These are phyloP conservation scores for Coboldia fuscipes DNA, from an alignment of 1,140 invertebrate species.

Conservation along the genomic window DNA sequence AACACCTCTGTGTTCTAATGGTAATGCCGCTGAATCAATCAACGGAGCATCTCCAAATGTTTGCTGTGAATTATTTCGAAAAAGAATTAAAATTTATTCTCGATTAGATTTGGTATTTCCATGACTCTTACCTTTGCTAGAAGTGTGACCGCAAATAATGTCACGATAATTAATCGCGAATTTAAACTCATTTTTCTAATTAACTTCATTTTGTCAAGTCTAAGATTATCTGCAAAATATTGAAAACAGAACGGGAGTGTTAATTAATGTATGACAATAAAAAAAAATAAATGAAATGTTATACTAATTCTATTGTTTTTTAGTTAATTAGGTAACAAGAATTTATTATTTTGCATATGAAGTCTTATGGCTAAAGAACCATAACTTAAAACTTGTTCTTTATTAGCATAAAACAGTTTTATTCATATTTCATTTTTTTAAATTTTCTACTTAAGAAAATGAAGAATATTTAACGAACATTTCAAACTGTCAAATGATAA, in stretches of 20 bases:
- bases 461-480: not conserved
- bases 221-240: not conserved
- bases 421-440: not conserved
- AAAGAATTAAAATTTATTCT: not conserved
- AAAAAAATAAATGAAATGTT: too few relatives aligned
- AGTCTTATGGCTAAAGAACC: too few relatives aligned
- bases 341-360: too few relatives aligned
- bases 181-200: not conserved
- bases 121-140: not conserved
- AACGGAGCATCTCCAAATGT: slow-evolving; percentile 49
- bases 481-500: not conserved
- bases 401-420: not conserved
- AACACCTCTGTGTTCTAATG: slow-evolving; percentile 49
- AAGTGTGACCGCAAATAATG: too few relatives aligned
- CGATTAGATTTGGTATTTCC: not conserved
- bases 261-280: too few relatives aligned
- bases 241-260: too few relatives aligned
- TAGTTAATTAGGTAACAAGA: too few relatives aligned
- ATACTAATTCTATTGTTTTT: too few relatives aligned
- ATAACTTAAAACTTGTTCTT: too few relatives aligned
- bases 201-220: not conserved
- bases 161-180: too few relatives aligned
- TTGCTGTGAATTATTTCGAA: slow-evolving; percentile 27
- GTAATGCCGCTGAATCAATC: slow-evolving; percentile 52
- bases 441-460: not conserved